phyloP scores from a whole-genome alignment of 2,113 vertebrate genomes.

The Mastomys coucha region DNA sequence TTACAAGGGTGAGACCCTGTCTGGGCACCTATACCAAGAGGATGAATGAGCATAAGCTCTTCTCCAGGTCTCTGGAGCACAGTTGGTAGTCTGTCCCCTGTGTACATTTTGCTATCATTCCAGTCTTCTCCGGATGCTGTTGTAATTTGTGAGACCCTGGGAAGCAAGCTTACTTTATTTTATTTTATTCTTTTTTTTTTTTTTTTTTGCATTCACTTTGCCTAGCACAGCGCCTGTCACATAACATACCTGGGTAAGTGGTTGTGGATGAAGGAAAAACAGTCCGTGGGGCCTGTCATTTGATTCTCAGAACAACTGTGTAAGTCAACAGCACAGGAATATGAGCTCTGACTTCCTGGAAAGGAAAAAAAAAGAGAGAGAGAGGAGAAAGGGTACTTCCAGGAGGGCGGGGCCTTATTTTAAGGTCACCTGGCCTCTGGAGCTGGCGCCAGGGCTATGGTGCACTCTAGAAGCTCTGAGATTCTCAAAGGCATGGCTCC shows the following conservation, averaged over 20 bases:
- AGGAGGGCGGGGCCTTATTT: constrained; percentile 8
- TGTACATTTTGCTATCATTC: background rate
- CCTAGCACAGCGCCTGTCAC: background rate
- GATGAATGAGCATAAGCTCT: background rate
- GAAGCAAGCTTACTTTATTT: background rate
- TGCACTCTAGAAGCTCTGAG: background rate
- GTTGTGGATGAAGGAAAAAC: background rate
- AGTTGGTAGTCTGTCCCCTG: background rate
- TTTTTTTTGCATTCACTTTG: background rate
- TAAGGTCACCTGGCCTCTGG: constrained; percentile 38
- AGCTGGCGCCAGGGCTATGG: background rate
- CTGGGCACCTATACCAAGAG: accelerated
- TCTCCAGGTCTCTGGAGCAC: background rate
- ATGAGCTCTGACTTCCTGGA: constrained; percentile 64
- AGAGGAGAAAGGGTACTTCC: background rate
- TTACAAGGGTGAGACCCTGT: background rate
- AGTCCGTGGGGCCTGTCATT: background rate
- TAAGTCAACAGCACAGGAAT: constrained; percentile 35
- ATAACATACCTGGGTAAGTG: background rate
- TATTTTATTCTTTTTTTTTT: background rate
- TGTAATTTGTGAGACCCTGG: background rate
- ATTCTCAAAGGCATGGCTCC: background rate
- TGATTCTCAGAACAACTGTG: constrained; percentile 19
- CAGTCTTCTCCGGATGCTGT: background rate
- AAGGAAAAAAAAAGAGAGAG: background rate